phyloP scores from a whole-genome alignment of 2,797 vertebrate species.

The Anableps anableps region DNA sequence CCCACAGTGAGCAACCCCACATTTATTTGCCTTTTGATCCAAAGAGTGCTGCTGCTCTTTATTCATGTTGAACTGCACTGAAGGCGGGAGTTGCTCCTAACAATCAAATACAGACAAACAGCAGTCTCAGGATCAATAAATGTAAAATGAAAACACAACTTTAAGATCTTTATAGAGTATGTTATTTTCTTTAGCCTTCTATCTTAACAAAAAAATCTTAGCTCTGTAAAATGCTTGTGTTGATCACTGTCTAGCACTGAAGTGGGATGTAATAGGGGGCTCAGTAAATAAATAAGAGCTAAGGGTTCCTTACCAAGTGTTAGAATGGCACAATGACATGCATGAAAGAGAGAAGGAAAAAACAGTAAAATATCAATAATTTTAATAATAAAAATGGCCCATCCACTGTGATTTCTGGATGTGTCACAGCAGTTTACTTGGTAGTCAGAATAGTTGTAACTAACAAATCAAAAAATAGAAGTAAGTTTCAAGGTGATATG shows the following conservation, averaged over 20 bases:
- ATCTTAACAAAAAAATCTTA: no score
- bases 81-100: neutral
- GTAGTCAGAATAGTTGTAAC: neutral
- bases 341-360: no score
- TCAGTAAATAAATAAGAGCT: no score
- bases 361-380: neutral
- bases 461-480: neutral
- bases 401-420: neutral
- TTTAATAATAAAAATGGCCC: neutral
- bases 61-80: neutral
- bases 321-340: no score
- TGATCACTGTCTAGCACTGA: no score
- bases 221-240: no score
- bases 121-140: neutral
- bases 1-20: no score
- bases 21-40: no score
- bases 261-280: no score
- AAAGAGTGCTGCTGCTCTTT: no score
- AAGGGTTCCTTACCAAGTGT: no score
- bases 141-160: neutral
- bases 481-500: neutral
- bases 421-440: neutral
- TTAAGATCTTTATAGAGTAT: neutral
- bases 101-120: neutral
- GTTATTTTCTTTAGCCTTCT: neutral